These are phyloP conservation scores for Andrena flavipes DNA, from an alignment of 2,888 invertebrate species.

Conservation along the genomic window DNA sequence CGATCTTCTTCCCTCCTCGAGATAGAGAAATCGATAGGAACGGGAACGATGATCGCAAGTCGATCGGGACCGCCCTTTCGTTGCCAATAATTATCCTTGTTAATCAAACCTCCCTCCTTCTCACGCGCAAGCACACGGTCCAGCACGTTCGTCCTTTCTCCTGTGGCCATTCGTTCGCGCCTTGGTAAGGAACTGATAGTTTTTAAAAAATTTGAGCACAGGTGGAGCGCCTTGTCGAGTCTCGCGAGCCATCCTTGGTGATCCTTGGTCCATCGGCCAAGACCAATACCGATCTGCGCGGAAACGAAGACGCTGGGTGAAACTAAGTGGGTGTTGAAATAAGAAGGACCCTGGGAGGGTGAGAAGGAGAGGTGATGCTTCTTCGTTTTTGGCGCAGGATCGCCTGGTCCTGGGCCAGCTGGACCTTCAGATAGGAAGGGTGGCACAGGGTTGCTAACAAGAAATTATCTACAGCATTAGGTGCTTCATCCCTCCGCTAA, in stretches of 20 bases:
- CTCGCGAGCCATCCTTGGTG: not conserved
- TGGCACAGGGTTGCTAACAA: no score
- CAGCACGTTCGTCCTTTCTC: not conserved
- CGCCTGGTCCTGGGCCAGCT: no score
- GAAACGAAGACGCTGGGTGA: not conserved
- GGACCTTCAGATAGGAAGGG: no score
- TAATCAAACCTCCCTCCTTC: not conserved
- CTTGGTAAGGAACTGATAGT: constrained; percentile 81
- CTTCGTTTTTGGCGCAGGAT: not conserved
- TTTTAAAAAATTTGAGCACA: constrained; percentile 83
- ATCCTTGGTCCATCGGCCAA: no score
- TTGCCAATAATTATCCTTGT: not conserved
- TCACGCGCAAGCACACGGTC: not conserved
- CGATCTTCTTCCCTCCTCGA: no score
- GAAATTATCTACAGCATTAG: no score
- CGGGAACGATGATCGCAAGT: no score
- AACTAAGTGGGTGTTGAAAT: not conserved
- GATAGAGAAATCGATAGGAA: no score
- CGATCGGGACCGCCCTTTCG: no score
- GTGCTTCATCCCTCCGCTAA: no score
- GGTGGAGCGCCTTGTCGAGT: constrained; percentile 70
- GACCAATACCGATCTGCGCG: not conserved
- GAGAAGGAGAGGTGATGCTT: not conserved
- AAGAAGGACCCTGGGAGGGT: not conserved
- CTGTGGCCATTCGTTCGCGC: not conserved